Percentiles rank a stretch among this genome's conserved stretches.
phyloP scores from a whole-genome alignment of 2,113 vertebrate genomes.

The Macrotus californicus region DNA sequence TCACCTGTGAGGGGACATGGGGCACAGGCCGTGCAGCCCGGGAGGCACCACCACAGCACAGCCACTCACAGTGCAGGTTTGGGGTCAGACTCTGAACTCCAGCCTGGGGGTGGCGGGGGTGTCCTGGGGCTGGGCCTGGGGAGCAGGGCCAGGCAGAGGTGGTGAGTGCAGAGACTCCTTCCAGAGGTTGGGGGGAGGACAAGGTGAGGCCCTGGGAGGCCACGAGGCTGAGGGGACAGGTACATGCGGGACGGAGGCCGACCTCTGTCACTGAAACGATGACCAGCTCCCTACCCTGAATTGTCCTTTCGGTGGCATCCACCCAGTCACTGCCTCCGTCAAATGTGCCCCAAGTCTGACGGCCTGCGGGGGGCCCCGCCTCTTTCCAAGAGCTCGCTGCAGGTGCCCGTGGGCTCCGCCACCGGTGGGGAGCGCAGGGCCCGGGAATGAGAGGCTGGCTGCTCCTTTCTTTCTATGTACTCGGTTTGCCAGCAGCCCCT shows the following conservation, averaged over 20 bases:
- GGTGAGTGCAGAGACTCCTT: neutral
- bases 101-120: neutral
- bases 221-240: neutral
- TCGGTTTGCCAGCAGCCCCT: neutral
- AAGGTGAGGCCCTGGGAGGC: rapidly evolving
- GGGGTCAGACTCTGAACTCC: no score
- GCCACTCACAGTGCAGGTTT: no score
- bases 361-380: rapidly evolving
- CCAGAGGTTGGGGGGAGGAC: neutral
- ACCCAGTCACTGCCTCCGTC: neutral
- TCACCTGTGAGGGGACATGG: no score
- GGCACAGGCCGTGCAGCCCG: no score
- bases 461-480: neutral
- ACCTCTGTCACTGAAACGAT: neutral
- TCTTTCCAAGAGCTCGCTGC: rapidly evolving
- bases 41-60: no score
- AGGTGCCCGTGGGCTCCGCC: rapidly evolving
- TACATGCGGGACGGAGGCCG: neutral
- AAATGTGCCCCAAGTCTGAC: no score
- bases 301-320: neutral
- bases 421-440: neutral
- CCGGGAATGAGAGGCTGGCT: neutral
- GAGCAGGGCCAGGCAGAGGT: neutral
- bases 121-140: neutral
- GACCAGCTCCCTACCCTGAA: neutral